Evolutionary conservation across 2,797 vertebrate species (phyloP).

Genomic region (Eupleurogrammus muticus): DNA sequence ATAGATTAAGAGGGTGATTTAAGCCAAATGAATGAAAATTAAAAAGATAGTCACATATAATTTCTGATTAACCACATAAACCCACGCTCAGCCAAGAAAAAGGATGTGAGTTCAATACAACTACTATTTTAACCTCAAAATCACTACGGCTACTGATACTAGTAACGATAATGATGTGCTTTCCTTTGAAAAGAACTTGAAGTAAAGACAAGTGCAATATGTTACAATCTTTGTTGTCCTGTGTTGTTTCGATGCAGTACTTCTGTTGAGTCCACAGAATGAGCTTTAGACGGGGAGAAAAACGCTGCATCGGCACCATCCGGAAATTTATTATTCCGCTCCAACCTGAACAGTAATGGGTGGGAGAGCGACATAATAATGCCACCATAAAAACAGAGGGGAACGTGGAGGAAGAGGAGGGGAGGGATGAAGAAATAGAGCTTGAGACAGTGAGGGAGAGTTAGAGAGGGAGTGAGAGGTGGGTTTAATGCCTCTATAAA

Average conservation of each 20-base stretch:
- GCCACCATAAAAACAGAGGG: conserved; percentile 76
- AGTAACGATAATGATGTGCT: background rate
- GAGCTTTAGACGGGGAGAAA: conserved; percentile 62
- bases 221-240: conserved; percentile 45
- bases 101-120: background rate
- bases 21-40: background rate
- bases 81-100: background rate
- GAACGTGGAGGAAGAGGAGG: conserved; percentile 45
- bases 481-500: conserved; percentile 78
- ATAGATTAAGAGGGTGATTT: background rate
- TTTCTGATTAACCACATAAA: background rate
- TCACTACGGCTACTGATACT: background rate
- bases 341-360: conserved; percentile 78
- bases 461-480: conserved; percentile 56
- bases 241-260: conserved; percentile 53
- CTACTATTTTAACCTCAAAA: background rate
- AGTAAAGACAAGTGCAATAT: conserved; percentile 2
- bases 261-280: conserved; percentile 77
- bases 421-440: conserved; percentile 45
- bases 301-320: conserved; percentile 77
- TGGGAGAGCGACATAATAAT: conserved; percentile 76
- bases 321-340: conserved; percentile 77
- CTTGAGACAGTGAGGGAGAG: conserved; percentile 38
- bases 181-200: background rate
- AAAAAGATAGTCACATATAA: background rate